Percentiles rank a stretch among this genome's conserved stretches.
Conservation (phyloP, 30 jellyfish, hydroid and myxozoan species). For the Hydractinia echinata region DNA sequence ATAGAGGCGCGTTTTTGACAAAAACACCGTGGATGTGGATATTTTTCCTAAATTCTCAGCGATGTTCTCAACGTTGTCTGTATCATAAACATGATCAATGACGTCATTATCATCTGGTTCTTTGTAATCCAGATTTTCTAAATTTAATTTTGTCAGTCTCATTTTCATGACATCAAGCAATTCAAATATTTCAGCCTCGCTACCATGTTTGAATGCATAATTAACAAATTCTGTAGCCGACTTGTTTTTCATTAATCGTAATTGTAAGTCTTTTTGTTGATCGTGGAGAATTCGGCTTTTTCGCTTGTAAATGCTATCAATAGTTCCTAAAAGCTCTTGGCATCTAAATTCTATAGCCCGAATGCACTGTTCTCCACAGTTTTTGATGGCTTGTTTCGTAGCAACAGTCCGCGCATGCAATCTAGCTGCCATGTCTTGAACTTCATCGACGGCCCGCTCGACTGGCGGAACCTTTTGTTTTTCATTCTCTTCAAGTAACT, state of each 20-base stretch:
- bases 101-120: conserved; percentile 99
- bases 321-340: conserved; percentile 56
- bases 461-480: conserved; percentile 70
- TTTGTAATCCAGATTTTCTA: conserved; percentile 49
- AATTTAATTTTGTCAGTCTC: conserved; percentile 63
- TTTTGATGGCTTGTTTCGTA: conserved; percentile 74
- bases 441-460: conserved; percentile 87
- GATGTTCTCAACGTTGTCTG: conserved; percentile 48
- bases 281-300: conserved; percentile 57
- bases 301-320: conserved; percentile 50
- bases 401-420: conserved; percentile 94
- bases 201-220: conserved; percentile 89
- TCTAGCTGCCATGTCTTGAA: conserved; percentile 97
- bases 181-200: conserved; percentile 89
- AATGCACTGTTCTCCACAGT: conserved; percentile 69
- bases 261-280: conserved; percentile 57
- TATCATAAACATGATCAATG: conserved; percentile 69
- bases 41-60: conserved; percentile 87
- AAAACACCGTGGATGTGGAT: conserved; percentile 65
- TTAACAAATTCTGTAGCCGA: conserved; percentile 83
- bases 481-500: conserved; percentile 63
- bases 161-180: conserved; percentile 77
- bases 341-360: conserved; percentile 71
- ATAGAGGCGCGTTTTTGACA: conserved; percentile 54
- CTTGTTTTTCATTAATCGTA: conserved; percentile 43